These are phyloP conservation scores for Eulacestoma nigropectus DNA, from an alignment of 2,113 vertebrate genomes.

Conservation along the genomic window DNA sequence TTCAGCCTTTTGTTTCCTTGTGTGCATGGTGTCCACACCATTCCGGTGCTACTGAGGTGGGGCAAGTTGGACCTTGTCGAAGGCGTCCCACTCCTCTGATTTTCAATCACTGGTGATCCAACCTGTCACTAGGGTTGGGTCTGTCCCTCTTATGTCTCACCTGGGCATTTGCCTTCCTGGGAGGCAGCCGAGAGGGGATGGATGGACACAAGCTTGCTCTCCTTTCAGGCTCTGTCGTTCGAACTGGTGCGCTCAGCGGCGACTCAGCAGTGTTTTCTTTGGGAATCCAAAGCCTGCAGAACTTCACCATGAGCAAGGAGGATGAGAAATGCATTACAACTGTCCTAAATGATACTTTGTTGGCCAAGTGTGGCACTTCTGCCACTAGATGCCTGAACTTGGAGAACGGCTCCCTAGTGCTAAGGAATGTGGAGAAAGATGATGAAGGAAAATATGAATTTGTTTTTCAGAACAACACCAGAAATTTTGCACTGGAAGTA, in stretches of 20 bases:
- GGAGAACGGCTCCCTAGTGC: constrained; percentile 5
- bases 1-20: neutral
- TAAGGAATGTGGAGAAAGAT: neutral
- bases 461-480: neutral
- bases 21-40: neutral
- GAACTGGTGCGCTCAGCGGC: neutral
- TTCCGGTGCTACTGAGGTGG: neutral
- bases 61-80: neutral
- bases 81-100: neutral
- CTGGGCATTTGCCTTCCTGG: neutral
- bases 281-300: constrained; percentile 1
- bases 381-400: neutral
- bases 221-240: constrained; percentile 1
- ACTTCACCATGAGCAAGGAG: constrained; percentile 4
- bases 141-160: neutral
- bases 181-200: neutral
- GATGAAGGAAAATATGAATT: constrained; percentile 25
- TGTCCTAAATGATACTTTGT: neutral
- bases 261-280: constrained; percentile 25
- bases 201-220: neutral
- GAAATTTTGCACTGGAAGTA: neutral
- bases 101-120: neutral
- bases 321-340: neutral
- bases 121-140: neutral
- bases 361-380: neutral